Evolutionary conservation across 2,888 invertebrate genomes (phyloP), one percentile per base, ranked within the genome.

Genomic region (Ochropleura leucogaster): DNA sequence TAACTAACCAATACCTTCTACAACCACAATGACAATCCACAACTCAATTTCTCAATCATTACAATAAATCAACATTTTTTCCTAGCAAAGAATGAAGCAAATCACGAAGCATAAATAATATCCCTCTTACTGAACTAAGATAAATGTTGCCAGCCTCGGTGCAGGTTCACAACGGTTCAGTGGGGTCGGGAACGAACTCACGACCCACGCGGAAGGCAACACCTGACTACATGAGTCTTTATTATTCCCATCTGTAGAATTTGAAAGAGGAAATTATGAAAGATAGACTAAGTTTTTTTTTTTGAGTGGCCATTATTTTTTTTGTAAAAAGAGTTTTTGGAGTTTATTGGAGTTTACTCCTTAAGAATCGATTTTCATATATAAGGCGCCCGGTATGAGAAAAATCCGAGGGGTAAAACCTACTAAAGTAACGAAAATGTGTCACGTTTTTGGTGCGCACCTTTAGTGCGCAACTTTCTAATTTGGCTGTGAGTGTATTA

Each of bases 71-170:
- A 68, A 65, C 40, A 46, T 79, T 82, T 82, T 76, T 72, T 63
- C 53, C 20, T 30, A 68, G 53, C n/a, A 70, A 75, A 75, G 79
- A 74, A 82, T 72, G 62, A 63, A 79, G 79, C 75, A 79, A 83
- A 83, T 79, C 82, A 82, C 82, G 79, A 82, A 79, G 79, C 79
- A 82, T 82, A 82, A 82, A 82, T 82, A 82, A 82, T 82, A 82
- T 79, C 83, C 72, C 79, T 71, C 79, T 70, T 79, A 46, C 60
- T 64, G 72, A 79, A 79, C 82, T 46, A 82, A 83, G 82, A 82
- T 82, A 83, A 82, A 82, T 82, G 83, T 70, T 69, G 69, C 79
- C 65, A 60, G 44, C 74, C 65, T 62, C 67, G 51, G 67, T 73
- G 82, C 82, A 79, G 79, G 83, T 75, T 82, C 83, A 82, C 83